Evolutionary conservation across 2,888 invertebrate genomes (phyloP).

Genomic region (Kryphioiulus occultus): DNA sequence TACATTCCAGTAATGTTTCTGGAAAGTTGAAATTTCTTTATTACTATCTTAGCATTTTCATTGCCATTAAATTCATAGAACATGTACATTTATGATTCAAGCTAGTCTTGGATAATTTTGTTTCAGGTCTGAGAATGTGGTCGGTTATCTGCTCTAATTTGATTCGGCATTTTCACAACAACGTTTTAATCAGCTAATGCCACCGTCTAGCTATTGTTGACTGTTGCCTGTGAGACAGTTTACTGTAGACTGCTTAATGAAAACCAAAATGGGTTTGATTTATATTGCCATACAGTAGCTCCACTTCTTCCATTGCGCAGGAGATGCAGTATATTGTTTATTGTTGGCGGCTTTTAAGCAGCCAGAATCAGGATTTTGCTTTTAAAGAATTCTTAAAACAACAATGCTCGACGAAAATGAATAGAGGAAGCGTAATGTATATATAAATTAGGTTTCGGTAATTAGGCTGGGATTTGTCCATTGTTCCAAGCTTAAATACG

Average conservation of each 20-base stretch:
- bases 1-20: too few species aligned
- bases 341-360: background rate
- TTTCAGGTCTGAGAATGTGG: background rate
- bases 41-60: background rate
- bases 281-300: background rate
- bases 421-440: background rate
- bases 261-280: background rate
- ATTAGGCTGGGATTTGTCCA: background rate
- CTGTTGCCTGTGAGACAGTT: background rate
- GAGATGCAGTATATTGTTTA: background rate
- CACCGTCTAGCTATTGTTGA: background rate
- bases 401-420: background rate
- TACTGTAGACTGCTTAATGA: background rate
- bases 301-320: background rate
- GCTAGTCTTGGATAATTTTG: background rate
- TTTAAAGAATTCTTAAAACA: background rate
- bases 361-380: background rate
- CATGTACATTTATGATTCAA: background rate
- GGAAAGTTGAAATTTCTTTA: background rate
- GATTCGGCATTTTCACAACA: background rate
- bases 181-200: constrained; percentile 28
- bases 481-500: background rate
- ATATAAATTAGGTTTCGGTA: background rate
- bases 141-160: background rate
- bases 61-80: background rate